A percentile compares a stretch with the other conserved stretches of the same genome.
Conservation (phyloP, 2,888 invertebrate genomes). For the Tyria jacobaeae region DNA sequence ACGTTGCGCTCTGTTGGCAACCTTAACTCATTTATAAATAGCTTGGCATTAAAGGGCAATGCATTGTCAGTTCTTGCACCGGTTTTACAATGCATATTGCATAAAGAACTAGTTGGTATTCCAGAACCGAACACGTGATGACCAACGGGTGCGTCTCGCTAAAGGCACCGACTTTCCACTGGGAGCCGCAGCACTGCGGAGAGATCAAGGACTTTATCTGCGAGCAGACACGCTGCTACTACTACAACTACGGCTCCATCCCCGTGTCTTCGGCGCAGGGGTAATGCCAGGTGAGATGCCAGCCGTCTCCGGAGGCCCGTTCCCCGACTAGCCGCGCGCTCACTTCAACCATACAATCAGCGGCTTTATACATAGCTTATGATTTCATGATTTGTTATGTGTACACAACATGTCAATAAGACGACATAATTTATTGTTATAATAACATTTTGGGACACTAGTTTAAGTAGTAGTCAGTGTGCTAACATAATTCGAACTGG, state of each 20-base stretch:
- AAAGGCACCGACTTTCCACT: constrained; percentile 91
- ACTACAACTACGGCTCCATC: constrained; percentile 96
- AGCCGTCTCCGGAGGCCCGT: constrained; percentile 85
- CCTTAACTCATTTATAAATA: constrained; percentile 53
- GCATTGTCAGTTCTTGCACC: constrained; percentile 51
- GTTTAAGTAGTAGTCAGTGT: constrained; percentile 63
- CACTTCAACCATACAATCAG: constrained; percentile 40
- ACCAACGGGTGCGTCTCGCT: constrained; percentile 92
- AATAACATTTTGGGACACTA: constrained; percentile 47
- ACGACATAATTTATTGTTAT: constrained; percentile 60
- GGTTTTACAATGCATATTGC: constrained; percentile 58
- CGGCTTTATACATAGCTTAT: constrained; percentile 38
- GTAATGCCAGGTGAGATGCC: constrained; percentile 94
- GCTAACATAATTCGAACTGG: constrained; percentile 68
- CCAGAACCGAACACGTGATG: constrained; percentile 85
- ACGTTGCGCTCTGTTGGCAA: constrained; percentile 54
- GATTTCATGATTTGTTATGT: constrained; percentile 26
- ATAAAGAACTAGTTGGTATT: constrained; percentile 82
- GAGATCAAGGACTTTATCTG: constrained; percentile 95
- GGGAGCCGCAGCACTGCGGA: constrained; percentile 94
- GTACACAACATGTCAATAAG: constrained; percentile 57
- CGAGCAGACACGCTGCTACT: constrained; percentile 96
- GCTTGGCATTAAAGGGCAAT: constrained; percentile 50
- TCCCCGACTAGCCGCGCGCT: constrained; percentile 83
- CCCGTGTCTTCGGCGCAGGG: constrained; percentile 96